Conservation (phyloP, 2,113 vertebrate genomes). For the Pteropus alecto region DNA sequence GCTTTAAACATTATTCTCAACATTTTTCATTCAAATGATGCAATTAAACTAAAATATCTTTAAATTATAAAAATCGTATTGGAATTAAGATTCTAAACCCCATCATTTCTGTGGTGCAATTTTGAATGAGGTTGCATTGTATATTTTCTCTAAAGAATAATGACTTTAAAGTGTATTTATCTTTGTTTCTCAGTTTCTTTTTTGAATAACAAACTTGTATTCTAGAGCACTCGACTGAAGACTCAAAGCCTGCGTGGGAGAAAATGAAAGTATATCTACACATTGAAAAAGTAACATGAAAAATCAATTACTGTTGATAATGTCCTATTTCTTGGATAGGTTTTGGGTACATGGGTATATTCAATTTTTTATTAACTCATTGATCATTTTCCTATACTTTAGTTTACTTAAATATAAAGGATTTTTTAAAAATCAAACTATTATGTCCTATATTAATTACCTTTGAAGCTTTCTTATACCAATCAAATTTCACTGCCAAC, state of each 20-base stretch:
- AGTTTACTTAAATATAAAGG: constrained; percentile 9
- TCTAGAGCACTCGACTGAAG: not conserved
- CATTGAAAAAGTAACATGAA: not conserved
- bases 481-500: not conserved
- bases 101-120: not conserved
- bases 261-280: not conserved
- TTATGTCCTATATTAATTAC: not conserved
- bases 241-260: not conserved
- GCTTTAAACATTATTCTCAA: not conserved
- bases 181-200: not conserved
- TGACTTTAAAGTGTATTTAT: not conserved
- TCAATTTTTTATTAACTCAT: not conserved
- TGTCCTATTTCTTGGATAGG: not conserved
- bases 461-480: not conserved
- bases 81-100: not conserved
- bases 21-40: not conserved
- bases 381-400: not conserved
- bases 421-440: not conserved
- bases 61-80: not conserved
- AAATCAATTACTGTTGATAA: not conserved
- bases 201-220: not conserved
- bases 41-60: not conserved
- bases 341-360: not conserved
- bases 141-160: not conserved
- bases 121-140: not conserved